phyloP scores from a whole-genome alignment of 2,888 invertebrate genomes.

The Phalangium opilio region DNA sequence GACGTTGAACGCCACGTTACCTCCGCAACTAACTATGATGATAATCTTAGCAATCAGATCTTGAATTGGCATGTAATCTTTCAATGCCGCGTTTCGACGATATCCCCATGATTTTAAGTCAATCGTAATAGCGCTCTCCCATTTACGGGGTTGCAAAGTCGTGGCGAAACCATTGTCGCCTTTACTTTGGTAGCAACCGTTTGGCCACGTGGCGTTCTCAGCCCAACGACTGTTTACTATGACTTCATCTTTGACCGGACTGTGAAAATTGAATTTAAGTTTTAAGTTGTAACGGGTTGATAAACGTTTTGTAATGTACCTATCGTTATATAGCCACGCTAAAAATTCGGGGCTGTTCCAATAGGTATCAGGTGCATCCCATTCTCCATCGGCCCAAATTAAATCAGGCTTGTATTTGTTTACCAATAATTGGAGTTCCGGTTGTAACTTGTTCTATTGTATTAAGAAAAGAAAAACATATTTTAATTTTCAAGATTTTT shows the following conservation, averaged over 20 bases:
- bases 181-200: slow-evolving; percentile 30
- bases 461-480: too few species aligned
- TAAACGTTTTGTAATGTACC: too few species aligned
- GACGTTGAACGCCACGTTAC: slow-evolving; percentile 33
- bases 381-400: slow-evolving; percentile 86
- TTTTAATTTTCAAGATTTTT: too few species aligned
- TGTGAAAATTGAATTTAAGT: slow-evolving; percentile 9
- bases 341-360: slow-evolving; percentile 70
- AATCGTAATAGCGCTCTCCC: neutral
- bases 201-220: slow-evolving; percentile 28
- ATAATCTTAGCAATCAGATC: neutral
- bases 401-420: slow-evolving; percentile 42
- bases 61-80: neutral
- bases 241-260: slow-evolving; percentile 58
- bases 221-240: slow-evolving; percentile 93
- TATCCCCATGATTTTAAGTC: neutral
- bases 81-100: neutral
- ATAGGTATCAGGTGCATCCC: slow-evolving; percentile 64
- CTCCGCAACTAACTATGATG: slow-evolving; percentile 25
- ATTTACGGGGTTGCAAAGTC: slow-evolving; percentile 3
- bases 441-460: neutral
- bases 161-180: too few species aligned
- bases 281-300: too few species aligned
- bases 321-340: slow-evolving; percentile 79
- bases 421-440: slow-evolving; percentile 1